A percentile compares a stretch with the other conserved stretches of the same genome.
Conservation (phyloP, 2,113 vertebrate genomes). For the Fregata magnificens region DNA sequence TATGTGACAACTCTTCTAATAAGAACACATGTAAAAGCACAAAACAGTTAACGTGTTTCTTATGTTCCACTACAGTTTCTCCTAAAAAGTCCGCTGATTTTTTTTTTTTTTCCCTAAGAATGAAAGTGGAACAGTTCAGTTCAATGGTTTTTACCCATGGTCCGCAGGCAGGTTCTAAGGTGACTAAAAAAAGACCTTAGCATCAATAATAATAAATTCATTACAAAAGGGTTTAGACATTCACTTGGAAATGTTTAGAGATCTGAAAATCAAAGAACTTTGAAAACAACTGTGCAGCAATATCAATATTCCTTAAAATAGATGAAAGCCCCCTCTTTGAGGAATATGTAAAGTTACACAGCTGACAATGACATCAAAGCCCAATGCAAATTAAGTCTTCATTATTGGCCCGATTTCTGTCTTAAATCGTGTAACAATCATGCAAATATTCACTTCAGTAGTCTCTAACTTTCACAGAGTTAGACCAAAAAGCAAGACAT, state of each 20-base stretch:
- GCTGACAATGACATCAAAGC: not conserved
- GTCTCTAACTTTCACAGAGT: not conserved
- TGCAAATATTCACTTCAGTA: not conserved
- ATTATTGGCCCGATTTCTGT: not conserved
- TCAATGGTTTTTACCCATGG: not conserved
- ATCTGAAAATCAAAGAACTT: not conserved
- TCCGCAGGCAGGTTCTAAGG: not conserved
- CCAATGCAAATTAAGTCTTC: not conserved
- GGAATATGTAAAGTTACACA: not conserved
- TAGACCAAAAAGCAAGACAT: not conserved
- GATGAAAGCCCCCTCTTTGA: not conserved
- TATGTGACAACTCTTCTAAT: not conserved
- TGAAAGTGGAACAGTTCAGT: not conserved
- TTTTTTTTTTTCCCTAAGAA: not conserved
- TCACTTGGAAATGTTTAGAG: not conserved
- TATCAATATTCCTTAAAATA: not conserved
- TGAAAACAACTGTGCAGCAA: not conserved
- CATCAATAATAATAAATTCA: not conserved
- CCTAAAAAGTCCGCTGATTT: fast-evolving
- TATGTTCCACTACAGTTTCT: not conserved
- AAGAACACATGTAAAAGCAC: not conserved
- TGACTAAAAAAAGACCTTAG: not conserved
- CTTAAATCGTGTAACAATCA: not conserved
- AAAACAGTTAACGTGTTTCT: not conserved
- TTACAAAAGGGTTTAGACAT: not conserved